A percentile compares a stretch with the other conserved stretches of the same genome.
phyloP scores from a whole-genome alignment of 2,797 vertebrate species.

The Syndactyla subalaris region DNA sequence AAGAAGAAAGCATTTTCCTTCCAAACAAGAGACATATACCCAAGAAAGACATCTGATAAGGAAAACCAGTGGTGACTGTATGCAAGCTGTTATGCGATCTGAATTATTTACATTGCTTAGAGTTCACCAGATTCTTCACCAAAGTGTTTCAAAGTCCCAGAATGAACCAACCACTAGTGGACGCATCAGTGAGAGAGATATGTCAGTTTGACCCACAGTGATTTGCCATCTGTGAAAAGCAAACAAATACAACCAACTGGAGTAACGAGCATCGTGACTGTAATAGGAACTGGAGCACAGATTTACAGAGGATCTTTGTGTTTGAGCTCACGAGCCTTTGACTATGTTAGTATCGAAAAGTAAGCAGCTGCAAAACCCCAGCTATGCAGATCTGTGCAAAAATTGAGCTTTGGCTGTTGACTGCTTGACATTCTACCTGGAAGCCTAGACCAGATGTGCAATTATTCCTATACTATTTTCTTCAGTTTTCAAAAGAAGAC shows the following conservation, averaged over 20 bases:
- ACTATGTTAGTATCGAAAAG: not conserved
- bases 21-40: not conserved
- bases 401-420: not conserved
- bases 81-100: not conserved
- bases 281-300: not conserved
- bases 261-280: not conserved
- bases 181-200: not conserved
- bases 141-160: not conserved
- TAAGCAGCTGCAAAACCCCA: not conserved
- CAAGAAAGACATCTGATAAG: slow-evolving; percentile 9
- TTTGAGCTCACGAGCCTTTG: not conserved
- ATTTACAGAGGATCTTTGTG: slow-evolving; percentile 19
- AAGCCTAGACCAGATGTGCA: not conserved
- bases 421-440: not conserved
- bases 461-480: not conserved
- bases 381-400: not conserved
- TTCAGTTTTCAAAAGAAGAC: not conserved
- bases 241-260: slow-evolving; percentile 12
- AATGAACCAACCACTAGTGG: not conserved
- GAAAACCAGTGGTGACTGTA: not conserved
- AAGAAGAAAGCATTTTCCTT: not conserved
- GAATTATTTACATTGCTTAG: not conserved
- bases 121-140: not conserved
- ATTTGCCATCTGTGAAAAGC: slow-evolving; percentile 34
- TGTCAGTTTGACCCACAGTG: not conserved